Conservation (phyloP, 1,140 invertebrate genomes). For the Drosophila azteca region DNA sequence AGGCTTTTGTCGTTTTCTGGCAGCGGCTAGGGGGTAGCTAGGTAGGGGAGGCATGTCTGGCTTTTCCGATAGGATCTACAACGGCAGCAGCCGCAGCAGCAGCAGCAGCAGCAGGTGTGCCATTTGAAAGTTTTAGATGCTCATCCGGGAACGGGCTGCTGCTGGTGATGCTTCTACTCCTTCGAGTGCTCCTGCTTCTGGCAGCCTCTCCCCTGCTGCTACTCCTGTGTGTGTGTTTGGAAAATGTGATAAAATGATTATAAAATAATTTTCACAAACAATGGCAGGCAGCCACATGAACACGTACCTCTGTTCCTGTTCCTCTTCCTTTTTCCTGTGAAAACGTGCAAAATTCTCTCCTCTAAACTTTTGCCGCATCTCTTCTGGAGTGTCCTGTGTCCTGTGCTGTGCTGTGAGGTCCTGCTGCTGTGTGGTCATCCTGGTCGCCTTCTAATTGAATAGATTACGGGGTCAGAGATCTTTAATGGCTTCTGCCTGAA, state of each 20-base stretch:
- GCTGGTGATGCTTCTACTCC: too few species aligned
- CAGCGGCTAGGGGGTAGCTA: conserved; percentile 25
- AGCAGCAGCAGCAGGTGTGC: conserved; percentile 76
- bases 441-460: conserved; percentile 57
- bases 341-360: conserved; percentile 52
- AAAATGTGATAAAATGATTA: conserved; percentile 82
- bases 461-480: conserved; percentile 42
- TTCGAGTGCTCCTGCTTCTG: conserved; percentile 30
- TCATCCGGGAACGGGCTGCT: too few species aligned
- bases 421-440: conserved; percentile 5
- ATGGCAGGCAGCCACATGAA: conserved; percentile 43
- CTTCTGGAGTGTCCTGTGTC: conserved; percentile 6
- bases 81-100: conserved; percentile 74
- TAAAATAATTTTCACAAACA: conserved; percentile 80
- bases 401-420: not conserved
- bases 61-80: conserved; percentile 29
- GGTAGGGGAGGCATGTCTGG: conserved; percentile 1
- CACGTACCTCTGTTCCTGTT: conserved; percentile 30
- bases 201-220: conserved; percentile 27
- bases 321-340: not conserved
- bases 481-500: conserved; percentile 40
- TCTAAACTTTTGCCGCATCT: conserved; percentile 4
- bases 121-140: conserved; percentile 43
- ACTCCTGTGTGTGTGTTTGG: conserved; percentile 23
- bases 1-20: conserved; percentile 15